Evolutionary conservation across 2,113 vertebrate species (phyloP).

Genomic region (Vidua chalybeata): DNA sequence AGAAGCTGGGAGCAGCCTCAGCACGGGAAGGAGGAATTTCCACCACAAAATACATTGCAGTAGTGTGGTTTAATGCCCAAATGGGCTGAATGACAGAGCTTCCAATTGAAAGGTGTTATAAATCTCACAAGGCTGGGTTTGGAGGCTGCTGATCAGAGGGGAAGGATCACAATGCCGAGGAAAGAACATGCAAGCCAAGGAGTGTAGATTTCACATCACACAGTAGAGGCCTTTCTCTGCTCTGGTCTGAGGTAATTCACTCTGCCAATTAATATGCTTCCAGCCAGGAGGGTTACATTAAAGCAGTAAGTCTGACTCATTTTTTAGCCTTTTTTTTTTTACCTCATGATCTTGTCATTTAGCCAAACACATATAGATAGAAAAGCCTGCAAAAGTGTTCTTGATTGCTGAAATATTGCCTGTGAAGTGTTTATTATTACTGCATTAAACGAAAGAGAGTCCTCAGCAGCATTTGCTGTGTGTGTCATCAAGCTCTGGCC

Average conservation of each 20-base stretch:
- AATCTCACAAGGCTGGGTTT: not conserved
- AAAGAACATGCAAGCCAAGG: not conserved
- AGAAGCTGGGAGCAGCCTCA: not conserved
- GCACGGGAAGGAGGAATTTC: not conserved
- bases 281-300: constrained; percentile 48
- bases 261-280: constrained; percentile 48
- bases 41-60: not conserved
- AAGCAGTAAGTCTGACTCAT: constrained; percentile 38
- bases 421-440: constrained; percentile 62
- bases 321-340: not conserved
- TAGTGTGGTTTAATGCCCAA: not conserved
- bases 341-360: not conserved
- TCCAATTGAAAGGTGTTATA: not conserved
- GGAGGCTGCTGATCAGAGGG: not conserved
- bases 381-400: constrained; percentile 31
- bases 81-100: not conserved
- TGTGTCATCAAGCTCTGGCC: constrained; percentile 41
- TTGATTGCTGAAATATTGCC: constrained; percentile 59
- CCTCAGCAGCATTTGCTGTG: not conserved
- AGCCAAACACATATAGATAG: constrained; percentile 46
- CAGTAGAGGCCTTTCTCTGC: constrained; percentile 51
- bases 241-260: constrained; percentile 39
- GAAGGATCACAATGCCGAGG: not conserved
- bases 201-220: not conserved
- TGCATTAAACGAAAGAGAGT: constrained; percentile 34